Conservation (phyloP, 2,888 invertebrate species). For the Acholoe squamosa region DNA sequence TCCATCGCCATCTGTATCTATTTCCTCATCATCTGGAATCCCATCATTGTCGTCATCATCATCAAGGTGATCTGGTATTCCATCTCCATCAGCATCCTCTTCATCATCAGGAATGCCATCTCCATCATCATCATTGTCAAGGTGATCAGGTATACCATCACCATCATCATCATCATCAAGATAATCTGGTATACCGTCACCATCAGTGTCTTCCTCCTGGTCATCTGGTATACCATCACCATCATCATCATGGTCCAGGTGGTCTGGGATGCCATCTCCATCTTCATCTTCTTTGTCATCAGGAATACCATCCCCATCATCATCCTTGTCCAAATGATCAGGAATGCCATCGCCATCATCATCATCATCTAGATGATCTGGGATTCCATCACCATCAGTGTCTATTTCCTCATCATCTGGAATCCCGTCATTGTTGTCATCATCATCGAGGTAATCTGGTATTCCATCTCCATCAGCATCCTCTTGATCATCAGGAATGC, state of each 20-base stretch:
- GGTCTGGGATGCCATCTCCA: slow-evolving; percentile 72
- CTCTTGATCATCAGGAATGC: slow-evolving; percentile 70
- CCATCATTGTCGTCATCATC: slow-evolving; percentile 78
- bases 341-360: slow-evolving; percentile 72
- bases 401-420: slow-evolving; percentile 71
- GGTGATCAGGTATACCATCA: slow-evolving; percentile 69
- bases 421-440: slow-evolving; percentile 66
- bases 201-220: slow-evolving; percentile 72
- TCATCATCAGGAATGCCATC: slow-evolving; percentile 77
- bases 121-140: slow-evolving; percentile 68
- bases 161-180: slow-evolving; percentile 72
- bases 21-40: slow-evolving; percentile 73
- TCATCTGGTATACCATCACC: slow-evolving; percentile 71
- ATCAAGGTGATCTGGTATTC: slow-evolving; percentile 75
- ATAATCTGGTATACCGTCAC: slow-evolving; percentile 74
- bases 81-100: slow-evolving; percentile 74
- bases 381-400: slow-evolving; percentile 73
- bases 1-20: slow-evolving; percentile 69
- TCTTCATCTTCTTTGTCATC: slow-evolving; percentile 72
- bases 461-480: slow-evolving; percentile 66
- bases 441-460: slow-evolving; percentile 60
- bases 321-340: slow-evolving; percentile 70
- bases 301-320: slow-evolving; percentile 71
- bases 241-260: slow-evolving; percentile 75
- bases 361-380: slow-evolving; percentile 70